Percentiles rank a stretch among this genome's conserved stretches.
phyloP scores from a whole-genome alignment of 2,113 vertebrate genomes.

The Petroica traversi region DNA sequence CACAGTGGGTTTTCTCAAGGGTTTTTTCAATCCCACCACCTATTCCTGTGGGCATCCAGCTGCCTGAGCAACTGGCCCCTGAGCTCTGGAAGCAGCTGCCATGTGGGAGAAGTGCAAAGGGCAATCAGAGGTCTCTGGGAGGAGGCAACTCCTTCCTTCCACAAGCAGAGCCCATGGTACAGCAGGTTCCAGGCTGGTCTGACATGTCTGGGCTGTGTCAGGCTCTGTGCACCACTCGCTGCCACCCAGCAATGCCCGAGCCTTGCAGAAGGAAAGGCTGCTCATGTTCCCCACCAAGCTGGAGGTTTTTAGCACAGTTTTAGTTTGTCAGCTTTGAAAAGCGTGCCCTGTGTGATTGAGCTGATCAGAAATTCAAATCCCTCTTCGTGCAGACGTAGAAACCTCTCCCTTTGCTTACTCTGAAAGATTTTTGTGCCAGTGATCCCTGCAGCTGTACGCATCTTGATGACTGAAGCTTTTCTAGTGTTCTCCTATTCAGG shows the following conservation, averaged over 20 bases:
- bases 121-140: not conserved
- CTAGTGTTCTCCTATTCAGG: slow-evolving; percentile 5
- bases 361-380: slow-evolving; percentile 58
- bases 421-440: slow-evolving; percentile 42
- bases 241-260: not conserved
- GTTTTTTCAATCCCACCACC: too few relatives aligned
- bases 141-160: not conserved
- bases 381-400: not conserved
- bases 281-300: not conserved
- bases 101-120: not conserved
- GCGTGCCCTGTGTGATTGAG: not conserved
- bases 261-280: not conserved
- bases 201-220: not conserved
- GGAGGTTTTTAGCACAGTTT: not conserved
- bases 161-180: not conserved
- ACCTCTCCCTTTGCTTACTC: slow-evolving; percentile 45
- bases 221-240: rapidly evolving
- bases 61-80: not conserved
- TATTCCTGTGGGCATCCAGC: not conserved
- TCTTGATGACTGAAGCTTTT: slow-evolving; percentile 53
- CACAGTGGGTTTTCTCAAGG: not conserved
- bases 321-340: not conserved
- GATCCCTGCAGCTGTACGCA: slow-evolving; percentile 27
- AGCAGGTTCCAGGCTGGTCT: not conserved
- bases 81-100: not conserved